Base-by-base conservation (phyloP, 2,888 invertebrate species). In the Celastrina argiolus region DNA sequence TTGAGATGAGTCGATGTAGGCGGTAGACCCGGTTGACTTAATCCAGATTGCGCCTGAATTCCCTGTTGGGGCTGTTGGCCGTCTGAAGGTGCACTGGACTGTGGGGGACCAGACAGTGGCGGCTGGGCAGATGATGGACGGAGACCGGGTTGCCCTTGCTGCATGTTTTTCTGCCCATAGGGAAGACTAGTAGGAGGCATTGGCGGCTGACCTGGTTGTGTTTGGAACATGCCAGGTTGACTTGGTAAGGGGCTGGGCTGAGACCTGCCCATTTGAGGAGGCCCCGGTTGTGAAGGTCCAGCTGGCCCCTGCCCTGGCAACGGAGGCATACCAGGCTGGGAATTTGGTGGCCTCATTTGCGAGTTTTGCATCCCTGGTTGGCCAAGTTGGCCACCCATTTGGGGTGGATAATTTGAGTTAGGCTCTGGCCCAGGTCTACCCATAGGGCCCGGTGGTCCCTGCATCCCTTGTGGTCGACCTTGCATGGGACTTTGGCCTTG, bases 1-100 rank as follows among this genome's bases (percentile, higher is more conserved):
- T 16, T 74, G 73, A 69, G 74, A 74, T 6, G 74, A 75, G 26
- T 56, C 63, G 79, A 78, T 66, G 77, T 76, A 63, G 75, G 69
- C 41, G 75, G 72, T 72, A 74, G 70, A 42, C 77, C 65, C 1
- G 67, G 67, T n/a, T 73, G 70, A 8, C 65, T 65, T 66, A 68
- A 63, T 4, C 73, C 73, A 6, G 69, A 22, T 67, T 78, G 75
- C 42, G 76, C 69, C n/a, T 74, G 75, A 73, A 78, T 69, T 2
- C 76, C 76, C 1, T 74, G 70, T 68, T 74, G 76, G 10, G 65
- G 69, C 10, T 71, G 71, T 58, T 65, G 39, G 1, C 70, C 68
- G 7, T 67, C 69, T 26, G 68, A 70, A 12, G 71, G 63, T 67
- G 71, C 70, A 45, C 66, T 66, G 51, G 66, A 39, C 22, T 69